Evolutionary conservation across 2,113 vertebrate genomes (phyloP), one percentile per base, ranked within the genome.

Genomic region (Todiramphus chloris): DNA sequence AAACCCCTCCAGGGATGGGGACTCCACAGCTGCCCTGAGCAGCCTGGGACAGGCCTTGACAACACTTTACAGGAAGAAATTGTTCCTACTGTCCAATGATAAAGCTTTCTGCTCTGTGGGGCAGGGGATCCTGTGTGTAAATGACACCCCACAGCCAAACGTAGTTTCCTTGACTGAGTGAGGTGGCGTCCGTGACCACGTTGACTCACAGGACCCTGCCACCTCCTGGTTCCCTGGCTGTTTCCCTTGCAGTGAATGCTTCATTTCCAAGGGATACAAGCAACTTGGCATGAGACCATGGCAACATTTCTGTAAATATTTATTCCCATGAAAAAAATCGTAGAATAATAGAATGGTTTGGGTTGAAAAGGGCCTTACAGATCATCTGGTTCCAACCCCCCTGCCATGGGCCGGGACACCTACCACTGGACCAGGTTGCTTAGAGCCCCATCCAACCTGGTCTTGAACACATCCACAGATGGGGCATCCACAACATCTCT

Each of bases 231-330:
- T 62, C 35, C 15, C 8, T 62, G 59, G 30, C 8, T 62, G 59
- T 37, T 31, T 58, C 31, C 31, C 31, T 58, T 8, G 2, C 25
- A 27, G 18, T 9, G 23, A 60, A 14, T 25, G 30, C n/a, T 10
- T 53, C 28, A 16, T 5, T 87, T 85, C 83, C 56, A 46, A 60
- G 7, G n/a, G 18, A 10, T 4, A 4, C 2, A 1, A 76, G 33
- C 63, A 68, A 67, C 28, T 4, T 15, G 2, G 18, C 23, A 7
- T 17, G 10, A 51, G 51, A 27, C 15, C 0, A 0, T 5, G 30
- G 37, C 10, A 16, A 15, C 58, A 50, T 31, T 41, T 31, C 44
- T 8, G 8, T 33, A 73, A 76, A 59, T 50, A 55, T 10, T 63
- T 63, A 13, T 16, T 39, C 14, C 20, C 4, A 0, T 39, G 37